Evolutionary conservation across 2,113 vertebrate genomes (phyloP), one percentile per base, ranked within the genome.

Genomic region (Spermophilus dauricus): DNA sequence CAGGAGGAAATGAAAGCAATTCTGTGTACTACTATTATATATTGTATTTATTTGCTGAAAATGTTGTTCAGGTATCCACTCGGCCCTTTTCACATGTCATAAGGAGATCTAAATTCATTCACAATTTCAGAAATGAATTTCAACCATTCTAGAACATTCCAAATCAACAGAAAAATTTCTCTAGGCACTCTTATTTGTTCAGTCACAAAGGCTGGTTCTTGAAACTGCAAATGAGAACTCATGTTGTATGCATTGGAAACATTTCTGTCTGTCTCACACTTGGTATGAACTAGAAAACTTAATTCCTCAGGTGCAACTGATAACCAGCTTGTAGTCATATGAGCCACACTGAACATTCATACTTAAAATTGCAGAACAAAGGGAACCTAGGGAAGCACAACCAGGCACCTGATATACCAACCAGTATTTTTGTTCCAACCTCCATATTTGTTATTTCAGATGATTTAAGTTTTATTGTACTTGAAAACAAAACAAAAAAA

Each of bases 391-490:
- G 6, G 2, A 86, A 78, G 11, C 3, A 80, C 8, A 78, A 16
- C 7, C 13, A 61, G 48, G 45, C 1, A 34, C 1, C 1, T 4
- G 2, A 14, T 26, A 1, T 13, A 14, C 16, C 51, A 9, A 8
- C 42, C 7, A 30, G 24, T 53, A 11, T 3, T 9, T 92, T 24
- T 37, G 20, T n/a, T 42, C 1, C 18, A 69, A 53, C 12, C 4
- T 70, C 28, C 56, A 4, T 26, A 76, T 2, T 75, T 45, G n/a
- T 58, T 65, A 78, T 34, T 53, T 34, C 17, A 88, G 32, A 42
- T 1, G 34, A 76, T 72, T 92, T 69, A 37, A 75, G 0, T 87
- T 95, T 94, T 87, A 37, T 78, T 1, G 78, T 75, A 67, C 28
- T 53, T 61, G 30, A 91, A 91, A 10, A 56, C 53, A 67, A 7